Conservation (phyloP, 2,113 vertebrate species). For the Sylvilagus bachmani region DNA sequence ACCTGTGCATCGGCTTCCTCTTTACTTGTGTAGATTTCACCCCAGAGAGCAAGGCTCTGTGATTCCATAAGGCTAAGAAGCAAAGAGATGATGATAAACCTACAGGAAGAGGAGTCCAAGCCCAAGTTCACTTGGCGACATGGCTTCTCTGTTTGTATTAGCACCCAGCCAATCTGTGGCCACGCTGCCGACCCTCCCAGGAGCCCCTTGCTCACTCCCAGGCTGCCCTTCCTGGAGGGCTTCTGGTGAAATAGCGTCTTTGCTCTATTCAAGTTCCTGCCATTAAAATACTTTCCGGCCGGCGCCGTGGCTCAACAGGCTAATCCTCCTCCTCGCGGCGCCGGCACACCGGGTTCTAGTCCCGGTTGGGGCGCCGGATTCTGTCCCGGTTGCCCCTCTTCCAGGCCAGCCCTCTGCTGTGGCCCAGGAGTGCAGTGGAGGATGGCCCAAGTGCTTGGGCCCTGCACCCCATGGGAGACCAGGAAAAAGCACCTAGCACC, state of each 20-base stretch:
- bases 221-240: neutral
- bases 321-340: too few species aligned
- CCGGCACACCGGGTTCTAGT: too few species aligned
- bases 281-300: neutral
- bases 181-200: accelerated
- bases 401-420: too few species aligned
- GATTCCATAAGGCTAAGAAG: neutral
- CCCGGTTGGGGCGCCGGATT: too few species aligned
- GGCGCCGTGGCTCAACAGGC: too few species aligned
- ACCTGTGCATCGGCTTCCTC: neutral
- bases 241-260: neutral
- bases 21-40: neutral
- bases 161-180: neutral
- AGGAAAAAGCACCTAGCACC: too few species aligned
- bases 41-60: neutral
- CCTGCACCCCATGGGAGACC: too few species aligned
- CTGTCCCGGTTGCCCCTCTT: too few species aligned
- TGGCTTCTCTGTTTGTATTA: neutral
- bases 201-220: neutral
- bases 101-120: neutral
- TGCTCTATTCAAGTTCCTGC: neutral
- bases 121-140: neutral
- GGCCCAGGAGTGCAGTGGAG: too few species aligned
- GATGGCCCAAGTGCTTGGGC: too few species aligned
- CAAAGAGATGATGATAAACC: neutral